A percentile compares a stretch with the other conserved stretches of the same genome.
phyloP scores from a whole-genome alignment of 2,888 invertebrate species.

The Poecilobothrus nobilitatus region DNA sequence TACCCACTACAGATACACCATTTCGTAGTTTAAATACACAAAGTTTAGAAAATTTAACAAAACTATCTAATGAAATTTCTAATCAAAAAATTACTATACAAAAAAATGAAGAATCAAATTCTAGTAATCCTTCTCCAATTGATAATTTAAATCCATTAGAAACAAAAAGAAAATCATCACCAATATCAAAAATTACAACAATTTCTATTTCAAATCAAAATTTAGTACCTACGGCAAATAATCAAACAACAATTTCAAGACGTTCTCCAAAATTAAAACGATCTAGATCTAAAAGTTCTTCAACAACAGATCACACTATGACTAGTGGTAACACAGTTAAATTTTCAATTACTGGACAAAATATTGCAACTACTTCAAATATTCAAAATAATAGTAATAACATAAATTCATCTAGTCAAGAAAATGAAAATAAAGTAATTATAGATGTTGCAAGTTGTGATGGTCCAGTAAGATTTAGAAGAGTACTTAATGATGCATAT shows the following conservation, averaged over 20 bases:
- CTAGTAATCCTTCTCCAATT: constrained; percentile 9
- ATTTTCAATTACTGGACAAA: constrained; percentile 20
- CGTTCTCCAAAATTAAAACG: constrained; percentile 14
- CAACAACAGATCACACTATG: constrained; percentile 7
- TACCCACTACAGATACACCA: constrained; percentile 28
- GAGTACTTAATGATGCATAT: constrained; percentile 78
- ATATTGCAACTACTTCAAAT: constrained; percentile 22
- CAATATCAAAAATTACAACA: background rate
- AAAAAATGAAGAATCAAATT: constrained; percentile 12
- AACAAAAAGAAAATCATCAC: background rate
- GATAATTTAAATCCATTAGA: background rate
- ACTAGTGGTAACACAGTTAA: constrained; percentile 23
- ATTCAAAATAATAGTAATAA: constrained; percentile 14
- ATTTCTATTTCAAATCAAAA: background rate
- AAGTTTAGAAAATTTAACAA: background rate
- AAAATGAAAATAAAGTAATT: constrained; percentile 49
- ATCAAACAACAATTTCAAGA: constrained; percentile 17
- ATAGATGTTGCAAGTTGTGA: constrained; percentile 87
- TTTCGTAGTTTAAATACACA: constrained; percentile 27
- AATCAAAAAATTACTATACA: background rate
- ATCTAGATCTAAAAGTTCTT: constrained; percentile 7
- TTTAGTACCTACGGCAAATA: background rate
- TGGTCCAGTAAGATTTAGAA: constrained; percentile 78
- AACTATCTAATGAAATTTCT: background rate
- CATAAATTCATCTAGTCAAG: constrained; percentile 11